A percentile compares a stretch with the other conserved stretches of the same genome.
These are phyloP conservation scores for Lutjanus argentimaculatus DNA, from an alignment of 2,797 vertebrate genomes.

Conservation along the genomic window DNA sequence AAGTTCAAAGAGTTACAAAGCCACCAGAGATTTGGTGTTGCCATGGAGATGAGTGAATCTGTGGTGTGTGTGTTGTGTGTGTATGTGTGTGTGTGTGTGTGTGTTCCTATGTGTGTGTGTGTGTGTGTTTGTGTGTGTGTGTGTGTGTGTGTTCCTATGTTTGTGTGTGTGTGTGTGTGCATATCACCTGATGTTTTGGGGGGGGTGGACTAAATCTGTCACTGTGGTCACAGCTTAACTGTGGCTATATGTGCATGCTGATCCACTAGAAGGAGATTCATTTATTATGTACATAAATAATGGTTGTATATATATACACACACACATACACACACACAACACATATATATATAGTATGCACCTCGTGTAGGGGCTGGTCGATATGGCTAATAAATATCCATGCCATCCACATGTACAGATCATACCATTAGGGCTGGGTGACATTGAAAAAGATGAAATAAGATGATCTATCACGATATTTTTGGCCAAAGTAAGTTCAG, in stretches of 20 bases:
- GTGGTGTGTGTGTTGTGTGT: not conserved
- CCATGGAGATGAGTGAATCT: slow-evolving; percentile 69
- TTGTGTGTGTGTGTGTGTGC: slow-evolving; percentile 5
- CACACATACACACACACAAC: too few species aligned
- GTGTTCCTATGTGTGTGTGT: not conserved
- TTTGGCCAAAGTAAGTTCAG: too few species aligned
- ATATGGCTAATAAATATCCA: too few species aligned
- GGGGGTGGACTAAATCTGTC: slow-evolving; percentile 42
- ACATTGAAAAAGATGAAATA: too few species aligned
- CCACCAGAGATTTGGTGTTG: slow-evolving; percentile 69
- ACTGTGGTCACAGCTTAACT: slow-evolving; percentile 23
- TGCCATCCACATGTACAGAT: too few species aligned
- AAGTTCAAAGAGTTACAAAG: slow-evolving; percentile 71
- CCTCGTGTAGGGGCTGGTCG: too few species aligned
- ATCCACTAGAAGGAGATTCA: not conserved
- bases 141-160: not conserved
- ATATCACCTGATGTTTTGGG: slow-evolving; percentile 37
- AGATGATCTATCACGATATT: too few species aligned
- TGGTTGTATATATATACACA: not conserved
- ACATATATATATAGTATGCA: too few species aligned
- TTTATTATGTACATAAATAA: not conserved
- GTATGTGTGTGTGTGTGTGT: slow-evolving; percentile 9
- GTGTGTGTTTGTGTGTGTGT: slow-evolving; percentile 3
- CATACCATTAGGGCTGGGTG: too few species aligned
- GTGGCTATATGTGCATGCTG: not conserved